These are phyloP conservation scores for Tokudaia muenninki DNA, from an alignment of 2,797 vertebrate genomes.

Conservation along the genomic window DNA sequence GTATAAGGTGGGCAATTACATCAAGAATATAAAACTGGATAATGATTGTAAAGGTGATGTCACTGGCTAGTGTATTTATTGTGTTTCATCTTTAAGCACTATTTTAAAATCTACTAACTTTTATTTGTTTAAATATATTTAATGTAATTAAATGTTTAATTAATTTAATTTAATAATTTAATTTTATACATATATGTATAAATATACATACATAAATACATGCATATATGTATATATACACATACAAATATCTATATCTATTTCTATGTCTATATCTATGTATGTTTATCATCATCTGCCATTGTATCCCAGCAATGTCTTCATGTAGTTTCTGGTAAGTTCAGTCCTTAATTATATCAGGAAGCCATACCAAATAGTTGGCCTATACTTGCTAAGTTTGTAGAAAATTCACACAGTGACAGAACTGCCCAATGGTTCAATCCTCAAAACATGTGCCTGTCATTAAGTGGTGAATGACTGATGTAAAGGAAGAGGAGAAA, in stretches of 20 bases:
- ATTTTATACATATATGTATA: too few relatives aligned
- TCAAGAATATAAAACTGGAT: not conserved
- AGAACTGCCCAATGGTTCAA: not conserved
- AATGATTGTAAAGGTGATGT: not conserved
- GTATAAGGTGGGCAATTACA: not conserved
- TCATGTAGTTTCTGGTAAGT: not conserved
- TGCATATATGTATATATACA: not conserved
- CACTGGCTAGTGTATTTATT: not conserved
- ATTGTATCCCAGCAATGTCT: not conserved
- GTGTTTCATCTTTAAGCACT: not conserved
- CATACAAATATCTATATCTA: not conserved
- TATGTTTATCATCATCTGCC: not conserved
- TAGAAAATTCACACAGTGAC: not conserved
- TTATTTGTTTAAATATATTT: not conserved
- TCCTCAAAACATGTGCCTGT: not conserved
- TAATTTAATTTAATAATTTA: too few relatives aligned
- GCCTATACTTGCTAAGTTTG: not conserved
- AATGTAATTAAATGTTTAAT: not conserved
- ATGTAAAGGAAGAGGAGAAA: constrained; percentile 2
- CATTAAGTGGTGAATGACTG: not conserved
- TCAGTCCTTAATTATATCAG: not conserved
- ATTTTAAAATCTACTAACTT: not conserved
- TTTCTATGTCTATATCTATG: too few relatives aligned
- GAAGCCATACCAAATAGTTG: not conserved
- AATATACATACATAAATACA: too few relatives aligned